These are phyloP conservation scores for Stigmatopora nigra DNA, from an alignment of 2,113 vertebrate genomes.

Conservation along the genomic window DNA sequence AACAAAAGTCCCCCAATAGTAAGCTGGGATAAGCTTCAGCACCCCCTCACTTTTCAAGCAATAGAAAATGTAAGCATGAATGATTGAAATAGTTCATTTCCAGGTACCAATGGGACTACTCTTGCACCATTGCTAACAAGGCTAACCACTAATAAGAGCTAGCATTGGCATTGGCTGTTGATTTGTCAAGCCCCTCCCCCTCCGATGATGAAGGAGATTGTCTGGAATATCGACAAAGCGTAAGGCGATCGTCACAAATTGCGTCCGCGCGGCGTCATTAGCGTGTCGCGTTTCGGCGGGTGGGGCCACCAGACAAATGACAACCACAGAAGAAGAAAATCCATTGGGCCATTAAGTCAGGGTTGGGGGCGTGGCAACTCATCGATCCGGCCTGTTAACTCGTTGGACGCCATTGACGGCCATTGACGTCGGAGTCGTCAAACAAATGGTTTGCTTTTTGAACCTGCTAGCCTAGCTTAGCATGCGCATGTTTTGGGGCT, in stretches of 20 bases:
- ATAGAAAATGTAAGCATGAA: no score
- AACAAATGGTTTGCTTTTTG: no score
- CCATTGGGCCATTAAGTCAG: background rate
- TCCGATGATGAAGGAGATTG: background rate
- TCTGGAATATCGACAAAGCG: background rate
- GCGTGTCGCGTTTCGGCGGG: slow-evolving; percentile 1
- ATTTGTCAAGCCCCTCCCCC: background rate
- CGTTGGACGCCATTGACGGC: no score
- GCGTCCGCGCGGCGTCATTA: slow-evolving; percentile 1
- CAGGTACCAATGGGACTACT: background rate
- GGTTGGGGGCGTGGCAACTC: background rate
- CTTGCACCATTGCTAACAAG: background rate
- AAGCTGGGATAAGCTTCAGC: no score
- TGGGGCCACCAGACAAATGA: slow-evolving; percentile 4
- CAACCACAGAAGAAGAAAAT: slow-evolving; percentile 10
- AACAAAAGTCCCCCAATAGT: no score
- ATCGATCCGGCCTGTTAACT: background rate
- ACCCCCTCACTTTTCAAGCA: no score
- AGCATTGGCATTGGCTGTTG: background rate
- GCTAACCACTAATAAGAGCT: background rate
- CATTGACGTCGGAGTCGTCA: no score
- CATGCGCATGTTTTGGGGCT: no score
- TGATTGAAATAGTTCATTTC: no score
- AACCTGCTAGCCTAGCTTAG: no score
- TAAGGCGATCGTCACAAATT: slow-evolving; percentile 2